Percentiles rank a stretch among this genome's conserved stretches.
These are phyloP conservation scores for Lysandra coridon DNA, from an alignment of 2,888 invertebrate genomes.

Conservation along the genomic window DNA sequence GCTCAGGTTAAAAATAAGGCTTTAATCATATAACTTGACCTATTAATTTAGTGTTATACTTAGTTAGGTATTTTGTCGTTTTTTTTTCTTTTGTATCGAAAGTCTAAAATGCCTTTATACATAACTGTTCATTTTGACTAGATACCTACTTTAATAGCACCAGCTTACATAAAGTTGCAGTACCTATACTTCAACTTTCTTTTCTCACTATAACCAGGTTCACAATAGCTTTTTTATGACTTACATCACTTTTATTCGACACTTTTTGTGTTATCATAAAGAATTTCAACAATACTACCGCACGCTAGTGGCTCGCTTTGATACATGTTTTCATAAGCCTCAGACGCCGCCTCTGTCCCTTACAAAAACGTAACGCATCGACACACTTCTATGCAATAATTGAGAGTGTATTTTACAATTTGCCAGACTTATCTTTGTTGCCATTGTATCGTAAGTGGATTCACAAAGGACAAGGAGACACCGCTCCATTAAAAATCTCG, in stretches of 20 bases:
- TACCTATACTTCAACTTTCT: background rate
- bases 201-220: background rate
- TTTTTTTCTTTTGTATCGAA: background rate
- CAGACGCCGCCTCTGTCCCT: slow-evolving; percentile 63
- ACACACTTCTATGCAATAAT: slow-evolving; percentile 73
- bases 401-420: slow-evolving; percentile 79
- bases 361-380: slow-evolving; percentile 64
- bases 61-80: too few species aligned
- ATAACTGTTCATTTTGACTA: background rate
- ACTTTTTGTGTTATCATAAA: slow-evolving; percentile 20
- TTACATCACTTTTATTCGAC: slow-evolving; percentile 3
- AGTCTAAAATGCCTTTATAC: background rate
- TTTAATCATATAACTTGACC: too few species aligned
- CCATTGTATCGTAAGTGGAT: slow-evolving; percentile 76
- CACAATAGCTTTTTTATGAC: background rate
- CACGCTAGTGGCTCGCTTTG: slow-evolving; percentile 55
- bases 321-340: slow-evolving; percentile 74
- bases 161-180: background rate
- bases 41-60: too few species aligned
- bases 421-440: slow-evolving; percentile 74
- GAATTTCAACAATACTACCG: slow-evolving; percentile 33
- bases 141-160: background rate
- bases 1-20: too few species aligned
- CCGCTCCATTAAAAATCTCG: slow-evolving; percentile 55
- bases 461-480: slow-evolving; percentile 63